phyloP scores from a whole-genome alignment of 2,797 vertebrate genomes.

The Sternarchorhynchus goeldii region DNA sequence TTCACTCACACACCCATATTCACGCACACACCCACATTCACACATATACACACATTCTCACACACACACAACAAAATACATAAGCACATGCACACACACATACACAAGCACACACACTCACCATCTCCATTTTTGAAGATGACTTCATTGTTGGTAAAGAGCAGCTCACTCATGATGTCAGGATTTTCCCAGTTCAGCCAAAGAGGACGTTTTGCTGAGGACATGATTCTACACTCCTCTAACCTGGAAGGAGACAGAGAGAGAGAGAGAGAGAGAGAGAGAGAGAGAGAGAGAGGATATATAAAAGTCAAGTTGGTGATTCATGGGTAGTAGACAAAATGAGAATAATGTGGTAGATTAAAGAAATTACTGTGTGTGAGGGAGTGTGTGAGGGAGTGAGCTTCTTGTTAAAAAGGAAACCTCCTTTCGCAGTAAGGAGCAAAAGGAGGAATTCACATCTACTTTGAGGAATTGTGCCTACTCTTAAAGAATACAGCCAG shows the following conservation, averaged over 20 bases:
- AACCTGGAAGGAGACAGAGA: conserved; percentile 58
- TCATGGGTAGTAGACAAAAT: too few relatives aligned
- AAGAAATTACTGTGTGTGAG: too few relatives aligned
- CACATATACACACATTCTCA: not conserved
- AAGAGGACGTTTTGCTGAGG: conserved; percentile 77
- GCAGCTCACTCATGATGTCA: conserved; percentile 79
- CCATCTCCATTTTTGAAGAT: conserved; percentile 82
- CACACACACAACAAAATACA: not conserved
- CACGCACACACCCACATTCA: not conserved
- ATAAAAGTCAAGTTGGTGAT: too few relatives aligned
- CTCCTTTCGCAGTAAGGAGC: too few relatives aligned
- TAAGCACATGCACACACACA: conserved; percentile 1
- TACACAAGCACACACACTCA: conserved; percentile 52
- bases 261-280: too few relatives aligned
- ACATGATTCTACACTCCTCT: conserved; percentile 80
- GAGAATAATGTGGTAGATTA: too few relatives aligned
- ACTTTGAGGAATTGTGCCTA: too few relatives aligned
- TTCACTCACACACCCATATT: not conserved
- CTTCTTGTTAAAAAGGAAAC: too few relatives aligned
- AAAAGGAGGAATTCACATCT: too few relatives aligned
- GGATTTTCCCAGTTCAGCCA: conserved; percentile 84
- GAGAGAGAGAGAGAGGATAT: too few relatives aligned
- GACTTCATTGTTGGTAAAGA: conserved; percentile 80
- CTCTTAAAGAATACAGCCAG: too few relatives aligned
- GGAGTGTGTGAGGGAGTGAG: too few relatives aligned